phyloP scores from a whole-genome alignment of 2,113 vertebrate genomes.

The Geococcyx californianus region DNA sequence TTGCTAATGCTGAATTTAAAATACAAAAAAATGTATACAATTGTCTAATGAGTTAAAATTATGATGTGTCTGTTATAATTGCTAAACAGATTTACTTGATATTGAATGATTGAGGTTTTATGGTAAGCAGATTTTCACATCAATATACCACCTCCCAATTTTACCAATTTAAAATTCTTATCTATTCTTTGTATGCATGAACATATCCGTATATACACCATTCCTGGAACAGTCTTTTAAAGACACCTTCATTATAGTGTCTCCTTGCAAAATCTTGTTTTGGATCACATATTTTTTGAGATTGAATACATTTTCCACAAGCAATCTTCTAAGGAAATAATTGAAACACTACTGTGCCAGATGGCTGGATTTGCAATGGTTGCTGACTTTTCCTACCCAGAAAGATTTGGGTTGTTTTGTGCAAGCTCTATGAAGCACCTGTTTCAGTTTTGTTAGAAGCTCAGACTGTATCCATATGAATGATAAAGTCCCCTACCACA shows the following conservation, averaged over 20 bases:
- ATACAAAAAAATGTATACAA: neutral
- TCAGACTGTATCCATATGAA: neutral
- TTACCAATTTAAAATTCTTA: neutral
- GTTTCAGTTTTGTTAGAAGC: neutral
- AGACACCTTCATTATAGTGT: neutral
- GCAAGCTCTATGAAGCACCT: neutral
- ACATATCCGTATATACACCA: neutral
- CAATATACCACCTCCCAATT: accelerated
- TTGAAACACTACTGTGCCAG: neutral
- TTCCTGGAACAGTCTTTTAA: neutral
- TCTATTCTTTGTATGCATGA: neutral
- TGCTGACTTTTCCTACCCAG: neutral
- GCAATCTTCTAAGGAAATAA: neutral
- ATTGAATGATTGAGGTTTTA: neutral
- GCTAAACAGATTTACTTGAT: neutral
- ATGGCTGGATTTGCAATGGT: neutral
- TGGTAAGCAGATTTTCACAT: neutral
- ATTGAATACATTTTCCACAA: neutral
- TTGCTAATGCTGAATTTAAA: neutral
- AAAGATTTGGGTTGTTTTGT: neutral
- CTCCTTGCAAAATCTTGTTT: neutral
- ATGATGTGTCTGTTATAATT: neutral
- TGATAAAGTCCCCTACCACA: neutral
- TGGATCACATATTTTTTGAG: neutral
- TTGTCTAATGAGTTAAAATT: neutral